Evolutionary conservation across 92 coral and sea anemone species (phyloP), one percentile per base, ranked within the genome.

Genomic region (Heliopora coerulea): DNA sequence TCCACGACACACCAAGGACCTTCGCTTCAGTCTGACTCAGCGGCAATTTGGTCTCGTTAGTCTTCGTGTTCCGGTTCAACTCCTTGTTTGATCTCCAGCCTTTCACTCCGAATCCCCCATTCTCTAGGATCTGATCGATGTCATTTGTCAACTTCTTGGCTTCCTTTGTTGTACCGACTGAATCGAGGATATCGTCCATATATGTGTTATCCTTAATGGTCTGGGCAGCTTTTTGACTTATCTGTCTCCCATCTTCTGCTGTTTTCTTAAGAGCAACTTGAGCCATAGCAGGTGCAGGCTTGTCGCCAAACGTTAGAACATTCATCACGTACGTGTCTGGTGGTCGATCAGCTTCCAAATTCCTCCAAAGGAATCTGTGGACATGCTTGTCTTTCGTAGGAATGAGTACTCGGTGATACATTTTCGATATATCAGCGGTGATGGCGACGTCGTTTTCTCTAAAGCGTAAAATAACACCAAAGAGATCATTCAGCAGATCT

Each of bases 311-410:
- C 12, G 85, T 74, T 2, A 87, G 67, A 9, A 83, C 82, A 1
- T 58, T 79, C 42, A 72, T 59, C 42, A 73, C 80, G 68, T 77
- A 85, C 35, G 72, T 79, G 39, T 76, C 68, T 19, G 83, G 88
- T 37, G 68, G 65, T 49, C 74, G 65, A 21, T 79, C 81, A 3
- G 56, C 63, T 40, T 82, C 63, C 40, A 78, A 26, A 54, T 78
- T 82, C 62, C 86, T 78, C 90, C 84, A 78, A 34, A 86, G 56
- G 72, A 75, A 83, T 68, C 91, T 59, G 73, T 86, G 84, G 12
- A 79, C 82, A 32, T 86, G 84, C 69, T 86, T 87, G 60, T 86
- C 83, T 21, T 58, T 46, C 34, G 79, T 82, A 25, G 87, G 74
- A 29, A 86, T 86, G 17, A 78, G 62, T 30, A 86, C 72, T 44